phyloP scores from a whole-genome alignment of 1,140 invertebrate genomes.

The Anastatus disparis region DNA sequence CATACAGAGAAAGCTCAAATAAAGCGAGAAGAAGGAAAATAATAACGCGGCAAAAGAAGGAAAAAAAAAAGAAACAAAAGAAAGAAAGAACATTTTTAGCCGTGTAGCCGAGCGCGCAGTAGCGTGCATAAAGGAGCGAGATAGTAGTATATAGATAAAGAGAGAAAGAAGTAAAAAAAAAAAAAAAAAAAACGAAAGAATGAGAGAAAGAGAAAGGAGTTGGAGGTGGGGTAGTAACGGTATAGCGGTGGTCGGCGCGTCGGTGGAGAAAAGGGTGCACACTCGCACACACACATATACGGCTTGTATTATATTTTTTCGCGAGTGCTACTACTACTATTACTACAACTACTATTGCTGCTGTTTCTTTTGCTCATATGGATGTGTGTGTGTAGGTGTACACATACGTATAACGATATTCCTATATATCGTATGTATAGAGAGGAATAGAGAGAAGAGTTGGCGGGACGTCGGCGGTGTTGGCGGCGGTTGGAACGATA shows the following conservation, averaged over 20 bases:
- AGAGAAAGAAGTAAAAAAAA: neutral
- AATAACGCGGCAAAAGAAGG: conserved; percentile 28
- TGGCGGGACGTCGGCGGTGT: neutral
- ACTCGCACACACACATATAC: neutral
- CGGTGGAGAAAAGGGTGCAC: neutral
- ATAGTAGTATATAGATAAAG: neutral
- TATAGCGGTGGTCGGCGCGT: neutral
- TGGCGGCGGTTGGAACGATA: conserved; percentile 40
- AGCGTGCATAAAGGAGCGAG: conserved; percentile 3
- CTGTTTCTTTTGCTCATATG: neutral
- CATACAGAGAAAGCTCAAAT: conserved; percentile 18
- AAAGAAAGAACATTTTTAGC: conserved; percentile 26
- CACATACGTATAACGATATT: too few species aligned
- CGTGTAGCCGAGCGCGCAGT: conserved; percentile 13
- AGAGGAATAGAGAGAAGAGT: neutral
- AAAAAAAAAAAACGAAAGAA: neutral
- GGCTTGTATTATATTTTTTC: conserved; percentile 31
- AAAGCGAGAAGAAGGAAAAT: conserved; percentile 26
- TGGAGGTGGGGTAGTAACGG: neutral
- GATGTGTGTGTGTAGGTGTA: neutral
- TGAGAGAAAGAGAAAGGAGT: neutral
- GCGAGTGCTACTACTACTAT: conserved; percentile 3
- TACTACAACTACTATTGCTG: too few species aligned
- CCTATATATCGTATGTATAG: too few species aligned
- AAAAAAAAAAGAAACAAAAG: too few species aligned